Percentiles rank a stretch among this genome's conserved stretches.
Evolutionary conservation across 2,113 vertebrate genomes (phyloP).

Genomic region (Eulemur macaco): DNA sequence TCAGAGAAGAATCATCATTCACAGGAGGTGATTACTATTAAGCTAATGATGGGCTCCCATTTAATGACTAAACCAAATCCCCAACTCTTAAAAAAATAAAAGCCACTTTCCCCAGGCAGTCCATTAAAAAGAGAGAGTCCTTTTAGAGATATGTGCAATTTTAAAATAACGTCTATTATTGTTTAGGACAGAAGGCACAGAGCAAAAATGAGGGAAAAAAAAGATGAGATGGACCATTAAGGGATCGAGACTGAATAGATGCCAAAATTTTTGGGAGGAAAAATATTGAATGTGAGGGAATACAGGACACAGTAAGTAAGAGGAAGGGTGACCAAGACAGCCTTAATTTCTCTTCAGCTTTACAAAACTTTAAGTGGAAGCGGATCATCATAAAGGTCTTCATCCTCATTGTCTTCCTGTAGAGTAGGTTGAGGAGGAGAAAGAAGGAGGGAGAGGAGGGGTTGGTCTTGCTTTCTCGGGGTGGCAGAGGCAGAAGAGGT

Average conservation of each 20-base stretch:
- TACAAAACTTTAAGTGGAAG: neutral
- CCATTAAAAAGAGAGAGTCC: neutral
- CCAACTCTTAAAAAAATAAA: neutral
- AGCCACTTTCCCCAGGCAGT: neutral
- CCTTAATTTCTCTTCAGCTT: neutral
- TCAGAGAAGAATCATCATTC: neutral
- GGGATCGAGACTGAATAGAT: neutral
- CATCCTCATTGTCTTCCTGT: neutral
- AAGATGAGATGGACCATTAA: neutral
- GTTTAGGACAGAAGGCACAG: neutral
- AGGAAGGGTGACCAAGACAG: neutral
- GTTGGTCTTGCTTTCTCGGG: neutral
- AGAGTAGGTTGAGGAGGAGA: neutral
- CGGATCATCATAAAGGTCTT: neutral
- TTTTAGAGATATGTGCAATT: neutral
- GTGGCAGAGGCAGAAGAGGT: neutral
- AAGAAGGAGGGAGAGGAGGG: neutral
- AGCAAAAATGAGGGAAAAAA: neutral
- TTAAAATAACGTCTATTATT: neutral
- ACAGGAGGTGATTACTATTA: neutral
- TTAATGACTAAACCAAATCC: neutral
- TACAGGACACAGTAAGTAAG: neutral
- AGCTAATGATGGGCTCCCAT: neutral
- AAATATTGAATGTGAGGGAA: neutral
- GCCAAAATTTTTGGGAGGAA: neutral